Evolutionary conservation across 1,140 invertebrate genomes (phyloP).

Genomic region (Steinernema khuongi): DNA sequence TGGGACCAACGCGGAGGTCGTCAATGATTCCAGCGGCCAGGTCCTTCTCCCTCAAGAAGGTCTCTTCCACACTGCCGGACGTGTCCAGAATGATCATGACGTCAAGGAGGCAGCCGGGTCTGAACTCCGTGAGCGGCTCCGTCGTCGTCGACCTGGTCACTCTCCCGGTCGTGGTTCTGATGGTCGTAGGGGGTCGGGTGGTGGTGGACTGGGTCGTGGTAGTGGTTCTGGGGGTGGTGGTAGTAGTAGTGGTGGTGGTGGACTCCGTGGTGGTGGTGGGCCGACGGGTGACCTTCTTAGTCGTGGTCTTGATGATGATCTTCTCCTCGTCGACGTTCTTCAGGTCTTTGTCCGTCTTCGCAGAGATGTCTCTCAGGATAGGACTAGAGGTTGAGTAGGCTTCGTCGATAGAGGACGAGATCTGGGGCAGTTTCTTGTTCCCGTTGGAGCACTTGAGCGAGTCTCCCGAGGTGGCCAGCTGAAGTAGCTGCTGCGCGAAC

Average conservation of each 20-base stretch:
- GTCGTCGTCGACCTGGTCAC: background rate
- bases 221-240: background rate
- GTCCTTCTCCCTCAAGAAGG: conserved; percentile 27
- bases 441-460: conserved; percentile 22
- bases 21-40: conserved; percentile 30
- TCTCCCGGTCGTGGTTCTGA: background rate
- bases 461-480: conserved; percentile 26
- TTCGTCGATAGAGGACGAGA: background rate
- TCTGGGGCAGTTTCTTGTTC: conserved; percentile 3
- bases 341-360: conserved; percentile 18
- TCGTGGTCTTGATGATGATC: conserved; percentile 6
- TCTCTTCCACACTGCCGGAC: conserved; percentile 31
- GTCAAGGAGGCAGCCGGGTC: conserved; percentile 28
- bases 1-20: conserved; percentile 33
- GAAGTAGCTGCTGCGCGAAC: conserved; percentile 39
- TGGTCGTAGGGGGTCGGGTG: background rate
- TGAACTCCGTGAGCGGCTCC: background rate
- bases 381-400: background rate
- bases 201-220: conserved; percentile 13
- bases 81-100: conserved; percentile 25
- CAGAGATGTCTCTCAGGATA: background rate
- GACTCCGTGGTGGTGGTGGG: background rate
- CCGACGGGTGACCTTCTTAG: background rate
- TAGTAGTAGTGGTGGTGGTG: conserved; percentile 14
- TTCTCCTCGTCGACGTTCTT: conserved; percentile 22